These are phyloP conservation scores for Bostrychus sinensis DNA, from an alignment of 2,113 vertebrate species.

Conservation along the genomic window DNA sequence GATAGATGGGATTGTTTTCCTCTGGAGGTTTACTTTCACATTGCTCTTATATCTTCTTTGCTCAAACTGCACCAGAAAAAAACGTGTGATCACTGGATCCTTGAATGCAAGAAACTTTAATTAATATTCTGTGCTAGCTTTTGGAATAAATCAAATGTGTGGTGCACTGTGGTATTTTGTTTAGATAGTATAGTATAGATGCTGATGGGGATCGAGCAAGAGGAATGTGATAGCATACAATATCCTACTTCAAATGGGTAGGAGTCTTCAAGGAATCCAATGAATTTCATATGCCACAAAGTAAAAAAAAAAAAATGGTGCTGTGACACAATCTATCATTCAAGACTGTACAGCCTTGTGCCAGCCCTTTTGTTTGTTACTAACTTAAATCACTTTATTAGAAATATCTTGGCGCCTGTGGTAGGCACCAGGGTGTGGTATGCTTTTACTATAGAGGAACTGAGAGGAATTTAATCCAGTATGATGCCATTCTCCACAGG, in stretches of 20 bases:
- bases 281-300: not conserved
- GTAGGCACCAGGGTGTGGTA: too few relatives aligned
- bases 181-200: conserved; percentile 11
- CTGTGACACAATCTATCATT: not conserved
- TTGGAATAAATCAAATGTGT: conserved; percentile 44
- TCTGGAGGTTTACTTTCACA: conserved; percentile 60
- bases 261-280: conserved; percentile 10
- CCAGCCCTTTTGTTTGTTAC: not conserved
- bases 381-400: not conserved
- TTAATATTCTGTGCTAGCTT: conserved; percentile 40
- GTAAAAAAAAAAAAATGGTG: not conserved
- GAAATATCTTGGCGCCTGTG: not conserved
- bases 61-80: conserved; percentile 35
- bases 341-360: not conserved
- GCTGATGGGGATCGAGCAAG: conserved; percentile 9
- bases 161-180: conserved; percentile 21
- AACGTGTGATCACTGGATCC: conserved; percentile 53
- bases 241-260: conserved; percentile 5
- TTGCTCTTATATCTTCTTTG: conserved; percentile 50
- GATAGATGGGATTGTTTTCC: conserved; percentile 73
- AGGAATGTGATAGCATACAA: conserved; percentile 7
- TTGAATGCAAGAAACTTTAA: conserved; percentile 39
- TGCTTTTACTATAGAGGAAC: too few relatives aligned
- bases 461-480: too few relatives aligned
- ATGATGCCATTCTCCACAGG: too few relatives aligned